These are phyloP conservation scores for Hypotaenidia philippensis DNA, from an alignment of 2,797 vertebrate genomes.

Conservation along the genomic window DNA sequence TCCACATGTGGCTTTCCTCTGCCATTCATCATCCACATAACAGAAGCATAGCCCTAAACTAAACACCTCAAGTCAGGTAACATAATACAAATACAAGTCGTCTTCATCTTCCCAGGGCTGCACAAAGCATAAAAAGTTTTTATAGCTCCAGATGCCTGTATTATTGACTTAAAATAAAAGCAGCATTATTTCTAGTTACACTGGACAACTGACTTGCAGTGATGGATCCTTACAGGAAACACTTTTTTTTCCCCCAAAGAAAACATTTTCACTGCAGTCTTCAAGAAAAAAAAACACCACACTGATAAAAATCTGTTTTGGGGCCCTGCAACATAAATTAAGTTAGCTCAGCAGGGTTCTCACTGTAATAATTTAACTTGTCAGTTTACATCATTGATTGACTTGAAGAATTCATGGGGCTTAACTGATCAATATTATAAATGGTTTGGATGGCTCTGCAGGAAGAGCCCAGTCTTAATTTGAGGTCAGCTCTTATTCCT, in stretches of 20 bases:
- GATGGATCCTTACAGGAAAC: not conserved
- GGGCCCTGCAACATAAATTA: slow-evolving; percentile 17
- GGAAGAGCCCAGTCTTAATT: slow-evolving; percentile 47
- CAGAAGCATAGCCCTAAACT: not conserved
- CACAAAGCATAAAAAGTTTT: not conserved
- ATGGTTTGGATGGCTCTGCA: slow-evolving; percentile 39
- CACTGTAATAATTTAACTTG: slow-evolving; percentile 60
- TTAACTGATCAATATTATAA: slow-evolving; percentile 63
- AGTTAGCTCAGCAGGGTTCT: slow-evolving; percentile 44
- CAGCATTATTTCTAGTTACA: not conserved
- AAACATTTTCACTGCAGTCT: not conserved
- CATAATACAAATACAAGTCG: not conserved
- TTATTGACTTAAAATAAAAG: not conserved
- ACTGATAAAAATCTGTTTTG: slow-evolving; percentile 5
- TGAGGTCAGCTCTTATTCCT: slow-evolving; percentile 43
- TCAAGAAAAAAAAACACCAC: not conserved
- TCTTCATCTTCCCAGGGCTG: not conserved
- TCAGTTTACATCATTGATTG: slow-evolving; percentile 50
- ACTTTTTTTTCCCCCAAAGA: not conserved
- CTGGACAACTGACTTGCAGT: not conserved
- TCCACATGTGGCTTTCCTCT: not conserved
- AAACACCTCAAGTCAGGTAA: not conserved
- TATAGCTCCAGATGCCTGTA: not conserved
- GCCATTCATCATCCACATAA: not conserved
- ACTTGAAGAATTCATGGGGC: slow-evolving; percentile 36